Evolutionary conservation across 2,797 vertebrate genomes (phyloP).

Genomic region (Streptopelia turtur): DNA sequence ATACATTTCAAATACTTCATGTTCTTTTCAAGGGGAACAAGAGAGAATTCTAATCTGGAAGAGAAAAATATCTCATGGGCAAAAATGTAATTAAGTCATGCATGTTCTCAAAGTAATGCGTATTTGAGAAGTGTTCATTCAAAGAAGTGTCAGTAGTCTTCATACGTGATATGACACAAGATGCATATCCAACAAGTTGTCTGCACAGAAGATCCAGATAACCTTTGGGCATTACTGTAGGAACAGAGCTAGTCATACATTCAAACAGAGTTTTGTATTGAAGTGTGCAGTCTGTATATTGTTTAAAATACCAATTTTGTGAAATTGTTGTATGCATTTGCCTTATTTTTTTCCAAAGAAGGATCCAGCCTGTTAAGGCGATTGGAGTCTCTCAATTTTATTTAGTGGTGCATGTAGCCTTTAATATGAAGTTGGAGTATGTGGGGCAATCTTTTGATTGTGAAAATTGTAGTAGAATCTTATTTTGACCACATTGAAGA

Average conservation of each 20-base stretch:
- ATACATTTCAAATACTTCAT: not conserved
- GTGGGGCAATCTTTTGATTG: not conserved
- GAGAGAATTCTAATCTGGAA: not conserved
- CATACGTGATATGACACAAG: not conserved
- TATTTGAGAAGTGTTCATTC: not conserved
- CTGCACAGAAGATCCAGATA: not conserved
- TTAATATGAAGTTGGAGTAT: not conserved
- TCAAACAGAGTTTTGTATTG: not conserved
- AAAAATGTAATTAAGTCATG: not conserved
- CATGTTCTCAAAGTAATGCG: not conserved
- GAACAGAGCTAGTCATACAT: not conserved
- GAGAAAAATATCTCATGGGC: not conserved
- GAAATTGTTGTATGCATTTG: not conserved
- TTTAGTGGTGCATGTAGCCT: not conserved
- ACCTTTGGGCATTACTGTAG: not conserved
- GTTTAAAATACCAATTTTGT: not conserved
- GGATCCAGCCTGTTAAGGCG: not conserved
- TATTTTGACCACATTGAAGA: not conserved
- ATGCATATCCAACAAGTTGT: not conserved
- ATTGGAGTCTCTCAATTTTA: not conserved
- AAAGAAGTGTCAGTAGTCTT: not conserved
- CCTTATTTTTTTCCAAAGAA: not conserved
- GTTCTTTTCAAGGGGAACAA: not conserved
- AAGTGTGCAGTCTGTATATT: not conserved
- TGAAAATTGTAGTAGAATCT: not conserved